A percentile compares a stretch with the other conserved stretches of the same genome.
These are phyloP conservation scores for Lophius piscatorius DNA, from an alignment of 2,113 vertebrate species.

Conservation along the genomic window DNA sequence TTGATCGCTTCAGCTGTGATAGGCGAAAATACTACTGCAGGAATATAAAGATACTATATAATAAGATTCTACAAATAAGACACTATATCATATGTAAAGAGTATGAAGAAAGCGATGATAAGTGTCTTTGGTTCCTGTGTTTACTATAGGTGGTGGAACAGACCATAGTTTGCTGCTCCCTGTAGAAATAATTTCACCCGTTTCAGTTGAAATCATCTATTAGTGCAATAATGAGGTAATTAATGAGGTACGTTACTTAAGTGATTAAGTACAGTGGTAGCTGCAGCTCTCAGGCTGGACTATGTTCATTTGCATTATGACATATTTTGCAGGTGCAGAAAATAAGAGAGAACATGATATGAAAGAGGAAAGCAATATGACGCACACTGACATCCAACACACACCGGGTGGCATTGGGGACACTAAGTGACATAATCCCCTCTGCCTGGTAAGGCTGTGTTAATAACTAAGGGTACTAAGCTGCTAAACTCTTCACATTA, in stretches of 20 bases:
- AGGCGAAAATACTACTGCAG: conserved; percentile 1
- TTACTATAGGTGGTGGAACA: not conserved
- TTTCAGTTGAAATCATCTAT: conserved; percentile 21
- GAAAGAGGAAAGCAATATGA: conserved; percentile 54
- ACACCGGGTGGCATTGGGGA: conserved; percentile 34
- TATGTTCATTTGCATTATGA: conserved; percentile 39
- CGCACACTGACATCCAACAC: conserved; percentile 62
- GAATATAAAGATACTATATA: not conserved
- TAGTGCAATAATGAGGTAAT: conserved; percentile 31
- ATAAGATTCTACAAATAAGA: too few species aligned
- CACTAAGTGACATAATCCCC: conserved; percentile 28
- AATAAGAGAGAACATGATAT: conserved; percentile 36
- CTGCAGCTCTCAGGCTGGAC: conserved; percentile 26
- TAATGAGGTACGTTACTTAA: too few species aligned
- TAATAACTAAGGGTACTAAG: conserved; percentile 54
- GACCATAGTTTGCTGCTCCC: conserved; percentile 9
- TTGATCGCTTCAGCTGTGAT: not conserved
- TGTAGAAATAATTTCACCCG: conserved; percentile 34
- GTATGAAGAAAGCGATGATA: too few species aligned
- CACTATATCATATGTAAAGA: too few species aligned
- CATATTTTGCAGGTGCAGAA: conserved; percentile 53
- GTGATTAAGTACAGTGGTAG: too few species aligned
- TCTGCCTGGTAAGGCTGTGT: conserved; percentile 20
- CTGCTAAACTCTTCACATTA: conserved; percentile 34
- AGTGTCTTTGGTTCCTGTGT: not conserved